phyloP scores from a whole-genome alignment of 2,113 vertebrate species.

The Caranx melampygus region DNA sequence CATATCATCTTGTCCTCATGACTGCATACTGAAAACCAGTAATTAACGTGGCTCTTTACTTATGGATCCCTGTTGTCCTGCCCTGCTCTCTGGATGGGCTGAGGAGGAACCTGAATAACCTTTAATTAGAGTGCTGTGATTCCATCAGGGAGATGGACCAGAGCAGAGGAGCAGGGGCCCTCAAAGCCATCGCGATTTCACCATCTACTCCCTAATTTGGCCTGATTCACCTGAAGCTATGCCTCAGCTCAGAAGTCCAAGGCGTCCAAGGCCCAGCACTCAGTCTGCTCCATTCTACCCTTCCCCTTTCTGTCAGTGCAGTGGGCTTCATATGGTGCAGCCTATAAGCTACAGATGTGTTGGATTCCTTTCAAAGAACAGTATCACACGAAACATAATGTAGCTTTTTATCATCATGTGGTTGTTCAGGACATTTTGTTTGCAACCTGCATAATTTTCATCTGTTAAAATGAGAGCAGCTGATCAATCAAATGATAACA shows the following conservation, averaged over 20 bases:
- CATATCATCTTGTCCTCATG: conserved; percentile 44
- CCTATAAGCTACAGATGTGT: neutral
- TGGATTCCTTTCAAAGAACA: conserved; percentile 3
- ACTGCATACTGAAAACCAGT: conserved; percentile 61
- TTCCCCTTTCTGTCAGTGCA: neutral
- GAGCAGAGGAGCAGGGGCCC: conserved; percentile 55
- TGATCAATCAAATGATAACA: neutral
- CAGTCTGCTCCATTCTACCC: neutral
- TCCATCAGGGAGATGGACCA: conserved; percentile 54
- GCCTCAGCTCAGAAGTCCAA: conserved; percentile 17
- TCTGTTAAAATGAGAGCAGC: neutral
- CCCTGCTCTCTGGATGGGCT: conserved; percentile 61
- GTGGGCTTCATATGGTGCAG: neutral
- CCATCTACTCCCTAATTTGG: conserved; percentile 62
- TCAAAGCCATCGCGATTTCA: conserved; percentile 37
- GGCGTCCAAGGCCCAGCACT: neutral
- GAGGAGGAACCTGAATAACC: conserved; percentile 74
- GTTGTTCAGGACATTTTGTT: neutral
- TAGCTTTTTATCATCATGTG: neutral
- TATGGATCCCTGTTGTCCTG: conserved; percentile 72
- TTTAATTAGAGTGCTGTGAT: conserved; percentile 77
- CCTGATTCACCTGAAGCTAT: conserved; percentile 41
- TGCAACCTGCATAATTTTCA: neutral
- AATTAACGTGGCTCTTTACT: conserved; percentile 72
- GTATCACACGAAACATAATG: neutral